A percentile compares a stretch with the other conserved stretches of the same genome.
These are phyloP conservation scores for Amblyornis subalaris DNA, from an alignment of 2,113 vertebrate genomes.

Conservation along the genomic window DNA sequence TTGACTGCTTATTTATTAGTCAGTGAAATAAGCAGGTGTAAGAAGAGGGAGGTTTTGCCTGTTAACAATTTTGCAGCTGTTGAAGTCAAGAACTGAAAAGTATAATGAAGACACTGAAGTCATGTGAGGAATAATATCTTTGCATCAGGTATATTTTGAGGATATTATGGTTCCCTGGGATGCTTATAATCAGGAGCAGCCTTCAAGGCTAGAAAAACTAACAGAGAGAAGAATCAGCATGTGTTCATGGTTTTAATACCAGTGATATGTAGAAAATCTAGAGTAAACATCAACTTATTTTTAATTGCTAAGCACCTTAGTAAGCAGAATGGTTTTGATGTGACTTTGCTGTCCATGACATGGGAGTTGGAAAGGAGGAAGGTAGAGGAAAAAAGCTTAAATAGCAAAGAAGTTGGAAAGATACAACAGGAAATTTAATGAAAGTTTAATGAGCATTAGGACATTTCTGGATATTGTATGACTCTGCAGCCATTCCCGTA, in stretches of 20 bases:
- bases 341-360: not conserved
- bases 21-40: not conserved
- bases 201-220: not conserved
- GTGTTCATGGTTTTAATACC: not conserved
- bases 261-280: not conserved
- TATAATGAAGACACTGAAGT: not conserved
- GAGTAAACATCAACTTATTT: not conserved
- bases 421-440: rapidly evolving
- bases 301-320: not conserved
- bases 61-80: not conserved
- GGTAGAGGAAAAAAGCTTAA: not conserved
- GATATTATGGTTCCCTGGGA: not conserved
- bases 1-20: not conserved
- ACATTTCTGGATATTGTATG: not conserved
- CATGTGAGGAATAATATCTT: rapidly evolving
- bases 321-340: not conserved
- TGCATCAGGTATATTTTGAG: not conserved
- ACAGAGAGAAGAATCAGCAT: rapidly evolving
- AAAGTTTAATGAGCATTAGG: not conserved
- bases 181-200: not conserved
- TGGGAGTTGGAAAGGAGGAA: not conserved
- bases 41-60: not conserved
- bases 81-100: not conserved
- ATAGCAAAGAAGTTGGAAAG: not conserved
- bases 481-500: not conserved